Percentiles rank a stretch among this genome's conserved stretches.
Conservation (phyloP, 2,113 vertebrate genomes). For the Megaptera novaeangliae region DNA sequence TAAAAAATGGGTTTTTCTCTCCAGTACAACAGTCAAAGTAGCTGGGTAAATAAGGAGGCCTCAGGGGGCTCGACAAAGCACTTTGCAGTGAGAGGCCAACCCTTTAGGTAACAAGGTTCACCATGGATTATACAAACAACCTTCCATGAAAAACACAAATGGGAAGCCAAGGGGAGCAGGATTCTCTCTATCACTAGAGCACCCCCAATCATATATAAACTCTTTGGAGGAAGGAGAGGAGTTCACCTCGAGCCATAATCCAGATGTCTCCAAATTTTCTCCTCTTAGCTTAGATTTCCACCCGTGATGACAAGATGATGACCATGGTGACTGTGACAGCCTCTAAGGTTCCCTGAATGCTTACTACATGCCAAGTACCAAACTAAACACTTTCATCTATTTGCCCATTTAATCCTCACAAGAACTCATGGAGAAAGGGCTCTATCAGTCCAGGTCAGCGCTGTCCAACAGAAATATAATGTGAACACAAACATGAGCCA, state of each 20-base stretch:
- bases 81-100: background rate
- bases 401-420: background rate
- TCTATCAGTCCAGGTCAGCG: background rate
- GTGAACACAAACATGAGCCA: background rate
- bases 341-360: background rate
- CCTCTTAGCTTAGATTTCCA: background rate
- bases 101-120: background rate
- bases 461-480: background rate
- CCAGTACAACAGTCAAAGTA: background rate
- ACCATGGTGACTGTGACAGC: rapidly evolving
- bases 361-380: background rate
- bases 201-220: background rate
- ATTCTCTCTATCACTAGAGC: background rate
- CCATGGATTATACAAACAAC: background rate
- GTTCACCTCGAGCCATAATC: background rate
- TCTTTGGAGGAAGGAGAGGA: background rate
- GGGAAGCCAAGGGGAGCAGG: background rate
- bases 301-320: background rate
- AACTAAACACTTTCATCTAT: background rate
- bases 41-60: background rate
- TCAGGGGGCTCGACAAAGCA: background rate
- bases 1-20: background rate
- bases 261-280: background rate
- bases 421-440: background rate
- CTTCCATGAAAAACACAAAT: background rate